Conservation (phyloP, 2,797 vertebrate species). For the Picus viridis region DNA sequence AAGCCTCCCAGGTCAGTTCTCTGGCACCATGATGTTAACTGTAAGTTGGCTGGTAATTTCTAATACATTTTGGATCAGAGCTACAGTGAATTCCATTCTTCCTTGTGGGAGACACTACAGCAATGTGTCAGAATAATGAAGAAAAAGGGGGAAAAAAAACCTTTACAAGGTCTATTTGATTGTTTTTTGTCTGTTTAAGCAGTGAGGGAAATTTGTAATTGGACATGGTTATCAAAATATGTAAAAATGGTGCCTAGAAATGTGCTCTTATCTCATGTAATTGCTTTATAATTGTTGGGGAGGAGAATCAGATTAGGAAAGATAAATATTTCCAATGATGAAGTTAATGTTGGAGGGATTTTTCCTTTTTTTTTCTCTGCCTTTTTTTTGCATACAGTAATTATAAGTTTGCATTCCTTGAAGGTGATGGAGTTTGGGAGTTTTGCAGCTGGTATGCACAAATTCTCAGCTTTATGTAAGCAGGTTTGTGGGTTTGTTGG, state of each 20-base stretch:
- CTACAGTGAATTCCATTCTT: constrained; percentile 17
- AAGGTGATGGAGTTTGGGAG: background rate
- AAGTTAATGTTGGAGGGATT: background rate
- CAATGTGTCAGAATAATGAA: background rate
- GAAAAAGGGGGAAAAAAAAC: background rate
- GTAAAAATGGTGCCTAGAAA: constrained; percentile 40
- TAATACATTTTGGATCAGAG: background rate
- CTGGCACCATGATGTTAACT: background rate
- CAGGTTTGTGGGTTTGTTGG: background rate
- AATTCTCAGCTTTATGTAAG: constrained; percentile 7
- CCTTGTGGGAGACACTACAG: background rate
- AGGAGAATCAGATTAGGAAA: constrained; percentile 45
- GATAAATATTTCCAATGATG: constrained; percentile 19
- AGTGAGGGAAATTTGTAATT: constrained; percentile 3
- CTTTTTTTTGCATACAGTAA: background rate
- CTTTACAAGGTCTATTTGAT: background rate
- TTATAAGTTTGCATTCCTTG: constrained; percentile 3
- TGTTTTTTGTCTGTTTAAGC: background rate
- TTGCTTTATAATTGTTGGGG: constrained; percentile 51
- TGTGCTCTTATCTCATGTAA: constrained; percentile 45
- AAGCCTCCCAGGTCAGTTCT: background rate
- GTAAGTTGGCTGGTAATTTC: background rate
- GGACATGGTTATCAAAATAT: constrained; percentile 44
- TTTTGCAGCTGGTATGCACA: constrained; percentile 7
- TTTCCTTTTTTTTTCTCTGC: background rate